A percentile compares a stretch with the other conserved stretches of the same genome.
Conservation (phyloP, 2,797 vertebrate genomes). For the Onychomys torridus region DNA sequence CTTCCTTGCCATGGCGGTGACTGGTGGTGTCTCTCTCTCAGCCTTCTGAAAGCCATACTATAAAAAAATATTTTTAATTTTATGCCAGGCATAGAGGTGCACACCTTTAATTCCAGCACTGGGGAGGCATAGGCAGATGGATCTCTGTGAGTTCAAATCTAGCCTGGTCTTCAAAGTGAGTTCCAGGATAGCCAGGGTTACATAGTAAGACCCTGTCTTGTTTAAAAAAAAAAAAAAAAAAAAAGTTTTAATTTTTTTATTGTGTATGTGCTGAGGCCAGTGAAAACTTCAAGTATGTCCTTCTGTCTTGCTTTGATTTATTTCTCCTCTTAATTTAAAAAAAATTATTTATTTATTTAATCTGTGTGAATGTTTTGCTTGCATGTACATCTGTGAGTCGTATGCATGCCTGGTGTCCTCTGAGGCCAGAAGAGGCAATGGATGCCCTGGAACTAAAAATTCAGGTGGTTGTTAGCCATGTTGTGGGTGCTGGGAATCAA, state of each 20-base stretch:
- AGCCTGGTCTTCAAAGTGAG: not conserved
- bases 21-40: no score
- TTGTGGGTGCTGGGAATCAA: no score
- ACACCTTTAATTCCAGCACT: not conserved
- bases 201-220: not conserved
- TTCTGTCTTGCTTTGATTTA: no score
- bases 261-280: not conserved
- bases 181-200: not conserved
- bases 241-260: not conserved
- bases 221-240: not conserved
- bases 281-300: not conserved
- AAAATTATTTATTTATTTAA: not conserved
- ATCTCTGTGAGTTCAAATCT: not conserved
- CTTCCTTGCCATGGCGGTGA: no score
- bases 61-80: not conserved
- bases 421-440: not conserved
- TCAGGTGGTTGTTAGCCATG: no score
- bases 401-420: not conserved
- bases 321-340: not conserved
- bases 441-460: not conserved
- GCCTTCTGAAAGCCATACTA: not conserved
- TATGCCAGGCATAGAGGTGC: not conserved
- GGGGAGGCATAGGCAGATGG: not conserved
- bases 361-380: not conserved
- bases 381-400: not conserved